These are phyloP conservation scores for Drosophila cognata DNA, from an alignment of 2,888 invertebrate genomes.

Conservation along the genomic window DNA sequence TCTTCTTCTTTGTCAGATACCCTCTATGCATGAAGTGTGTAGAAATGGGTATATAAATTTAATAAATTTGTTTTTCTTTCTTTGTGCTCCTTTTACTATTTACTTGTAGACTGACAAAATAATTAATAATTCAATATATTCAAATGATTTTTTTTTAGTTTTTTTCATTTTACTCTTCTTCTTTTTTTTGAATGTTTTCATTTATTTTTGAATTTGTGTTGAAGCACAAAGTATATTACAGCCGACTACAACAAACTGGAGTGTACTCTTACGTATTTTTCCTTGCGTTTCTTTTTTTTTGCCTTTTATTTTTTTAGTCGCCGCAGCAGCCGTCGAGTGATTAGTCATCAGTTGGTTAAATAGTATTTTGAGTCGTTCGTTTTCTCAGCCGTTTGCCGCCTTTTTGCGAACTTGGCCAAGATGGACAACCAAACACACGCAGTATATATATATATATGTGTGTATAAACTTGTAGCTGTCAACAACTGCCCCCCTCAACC, in stretches of 20 bases:
- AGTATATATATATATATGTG: neutral
- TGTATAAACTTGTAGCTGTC: conserved; percentile 45
- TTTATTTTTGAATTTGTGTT: neutral
- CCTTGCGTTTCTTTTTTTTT: neutral
- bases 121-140: neutral
- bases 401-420: conserved; percentile 44
- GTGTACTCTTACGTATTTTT: conserved; percentile 1
- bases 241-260: neutral
- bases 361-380: conserved; percentile 55
- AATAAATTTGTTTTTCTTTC: neutral
- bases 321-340: conserved; percentile 50
- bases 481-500: neutral
- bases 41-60: neutral
- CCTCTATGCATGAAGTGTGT: neutral
- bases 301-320: conserved; percentile 4
- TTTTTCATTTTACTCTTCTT: neutral
- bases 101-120: neutral
- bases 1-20: conserved; percentile 4
- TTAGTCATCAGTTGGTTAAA: conserved; percentile 66
- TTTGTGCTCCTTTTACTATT: neutral
- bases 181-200: neutral
- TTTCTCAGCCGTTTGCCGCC: conserved; percentile 30
- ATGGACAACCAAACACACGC: neutral
- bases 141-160: neutral
- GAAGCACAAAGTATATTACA: neutral